Conservation (phyloP, 1,140 invertebrate genomes). For the Geopemphigus sp. region DNA sequence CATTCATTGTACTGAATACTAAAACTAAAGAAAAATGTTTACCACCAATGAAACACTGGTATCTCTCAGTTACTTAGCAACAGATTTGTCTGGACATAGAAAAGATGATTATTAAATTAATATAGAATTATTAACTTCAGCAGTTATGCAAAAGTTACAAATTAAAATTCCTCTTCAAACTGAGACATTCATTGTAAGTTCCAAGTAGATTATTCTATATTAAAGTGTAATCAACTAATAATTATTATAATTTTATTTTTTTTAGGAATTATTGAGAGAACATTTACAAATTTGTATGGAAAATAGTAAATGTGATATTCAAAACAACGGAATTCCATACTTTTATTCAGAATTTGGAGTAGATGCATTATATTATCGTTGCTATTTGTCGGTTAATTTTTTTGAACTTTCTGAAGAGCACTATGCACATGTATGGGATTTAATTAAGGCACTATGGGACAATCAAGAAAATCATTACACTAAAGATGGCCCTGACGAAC, state of each 20-base stretch:
- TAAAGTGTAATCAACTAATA: not conserved
- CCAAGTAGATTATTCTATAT: not conserved
- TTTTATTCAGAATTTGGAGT: conserved; percentile 56
- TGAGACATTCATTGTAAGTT: conserved; percentile 54
- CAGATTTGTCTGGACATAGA: conserved; percentile 34
- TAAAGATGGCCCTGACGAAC: conserved; percentile 53
- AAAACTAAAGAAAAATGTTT: conserved; percentile 27
- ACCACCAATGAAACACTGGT: not conserved
- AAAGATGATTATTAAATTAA: conserved; percentile 42
- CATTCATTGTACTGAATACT: conserved; percentile 10
- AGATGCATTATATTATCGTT: conserved; percentile 59
- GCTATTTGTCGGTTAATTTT: conserved; percentile 55
- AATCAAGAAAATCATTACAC: conserved; percentile 51
- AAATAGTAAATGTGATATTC: conserved; percentile 57
- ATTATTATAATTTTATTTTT: conserved; percentile 51
- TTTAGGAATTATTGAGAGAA: conserved; percentile 55
- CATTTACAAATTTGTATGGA: conserved; percentile 60
- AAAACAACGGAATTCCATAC: conserved; percentile 57
- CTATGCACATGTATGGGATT: conserved; percentile 45
- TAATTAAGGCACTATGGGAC: conserved; percentile 46
- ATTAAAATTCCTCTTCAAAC: conserved; percentile 22
- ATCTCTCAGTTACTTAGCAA: conserved; percentile 22
- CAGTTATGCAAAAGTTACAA: conserved; percentile 47
- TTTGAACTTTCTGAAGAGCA: conserved; percentile 28
- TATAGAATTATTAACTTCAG: no score